Evolutionary conservation across 2,113 vertebrate genomes (phyloP).

Genomic region (Cephalopholis sonnerati): DNA sequence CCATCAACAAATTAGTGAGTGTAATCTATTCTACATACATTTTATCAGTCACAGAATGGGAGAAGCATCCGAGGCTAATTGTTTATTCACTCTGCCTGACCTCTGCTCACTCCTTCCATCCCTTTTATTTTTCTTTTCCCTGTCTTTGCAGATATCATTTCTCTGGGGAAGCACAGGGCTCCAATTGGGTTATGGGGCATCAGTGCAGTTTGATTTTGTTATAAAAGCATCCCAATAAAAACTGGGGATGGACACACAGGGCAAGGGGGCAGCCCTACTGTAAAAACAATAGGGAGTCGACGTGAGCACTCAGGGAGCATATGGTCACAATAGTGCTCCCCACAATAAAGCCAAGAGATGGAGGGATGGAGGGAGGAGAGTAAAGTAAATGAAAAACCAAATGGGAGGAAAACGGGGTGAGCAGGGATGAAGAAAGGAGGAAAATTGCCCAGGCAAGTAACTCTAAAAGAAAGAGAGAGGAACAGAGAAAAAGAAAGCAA

Average conservation of each 20-base stretch:
- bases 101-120: slow-evolving; percentile 2
- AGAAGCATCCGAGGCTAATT: slow-evolving; percentile 2
- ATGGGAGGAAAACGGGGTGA: background rate
- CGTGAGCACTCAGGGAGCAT: slow-evolving; percentile 22
- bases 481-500: background rate
- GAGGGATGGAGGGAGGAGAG: slow-evolving; percentile 5
- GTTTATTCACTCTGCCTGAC: slow-evolving; percentile 40
- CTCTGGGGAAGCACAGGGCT: slow-evolving; percentile 43
- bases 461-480: background rate
- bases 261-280: slow-evolving; percentile 29
- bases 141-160: slow-evolving; percentile 50
- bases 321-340: slow-evolving; percentile 44
- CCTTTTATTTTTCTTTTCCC: slow-evolving; percentile 31
- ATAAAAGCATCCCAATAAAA: slow-evolving; percentile 72
- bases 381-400: slow-evolving; percentile 33
- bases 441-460: background rate
- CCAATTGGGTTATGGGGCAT: slow-evolving; percentile 56
- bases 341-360: slow-evolving; percentile 49
- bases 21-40: slow-evolving; percentile 1
- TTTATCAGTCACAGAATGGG: slow-evolving; percentile 3
- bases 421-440: background rate
- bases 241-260: slow-evolving; percentile 34
- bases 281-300: slow-evolving; percentile 50
- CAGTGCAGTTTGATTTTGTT: slow-evolving; percentile 63
- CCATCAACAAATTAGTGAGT: background rate